These are phyloP conservation scores for Lucinisca nassula DNA, from an alignment of 2,888 invertebrate genomes.

Conservation along the genomic window DNA sequence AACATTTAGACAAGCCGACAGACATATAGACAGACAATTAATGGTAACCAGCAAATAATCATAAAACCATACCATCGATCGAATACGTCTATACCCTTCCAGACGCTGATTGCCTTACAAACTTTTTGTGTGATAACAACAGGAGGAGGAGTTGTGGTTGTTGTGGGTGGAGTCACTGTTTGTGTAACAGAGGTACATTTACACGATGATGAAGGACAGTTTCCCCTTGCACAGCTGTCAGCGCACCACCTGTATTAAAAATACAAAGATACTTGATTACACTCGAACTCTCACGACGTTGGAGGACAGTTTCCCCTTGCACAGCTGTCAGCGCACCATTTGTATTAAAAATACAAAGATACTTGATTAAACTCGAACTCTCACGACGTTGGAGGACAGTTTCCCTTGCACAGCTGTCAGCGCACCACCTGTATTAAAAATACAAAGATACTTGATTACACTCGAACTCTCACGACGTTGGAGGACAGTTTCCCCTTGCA, in stretches of 20 bases:
- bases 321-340: constrained; percentile 62
- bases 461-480: too few species aligned
- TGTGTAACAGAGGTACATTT: constrained; percentile 5
- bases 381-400: too few species aligned
- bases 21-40: too few species aligned
- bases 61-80: constrained; percentile 52
- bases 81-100: constrained; percentile 51
- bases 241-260: constrained; percentile 66
- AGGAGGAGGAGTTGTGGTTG: neutral
- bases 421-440: too few species aligned
- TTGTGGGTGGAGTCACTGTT: neutral
- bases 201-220: constrained; percentile 54
- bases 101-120: constrained; percentile 46
- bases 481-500: too few species aligned
- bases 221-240: constrained; percentile 60
- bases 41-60: too few species aligned
- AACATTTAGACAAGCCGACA: too few species aligned
- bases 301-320: constrained; percentile 59
- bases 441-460: too few species aligned
- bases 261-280: too few species aligned
- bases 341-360: too few species aligned
- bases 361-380: too few species aligned
- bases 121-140: constrained; percentile 17
- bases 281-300: constrained; percentile 50
- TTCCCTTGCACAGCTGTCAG: too few species aligned